Conservation (phyloP, 2,888 invertebrate species). For the Plutella xylostella region DNA sequence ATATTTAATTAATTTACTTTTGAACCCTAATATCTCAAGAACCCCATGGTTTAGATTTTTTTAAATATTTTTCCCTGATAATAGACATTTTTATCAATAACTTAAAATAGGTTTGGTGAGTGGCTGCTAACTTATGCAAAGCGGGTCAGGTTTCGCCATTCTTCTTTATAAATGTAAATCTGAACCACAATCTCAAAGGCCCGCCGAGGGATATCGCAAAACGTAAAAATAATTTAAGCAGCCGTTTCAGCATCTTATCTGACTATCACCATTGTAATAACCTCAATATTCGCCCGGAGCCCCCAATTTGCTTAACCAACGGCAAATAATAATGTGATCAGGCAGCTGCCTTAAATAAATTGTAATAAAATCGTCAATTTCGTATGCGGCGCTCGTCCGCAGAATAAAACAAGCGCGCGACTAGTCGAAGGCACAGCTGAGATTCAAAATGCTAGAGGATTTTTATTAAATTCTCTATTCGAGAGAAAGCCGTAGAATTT, state of each 20-base stretch:
- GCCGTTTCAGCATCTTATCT: background rate
- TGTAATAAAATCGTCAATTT: slow-evolving; percentile 9
- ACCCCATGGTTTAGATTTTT: too few relatives aligned
- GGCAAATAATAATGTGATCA: background rate
- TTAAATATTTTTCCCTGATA: too few relatives aligned
- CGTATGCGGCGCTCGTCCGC: slow-evolving; percentile 16
- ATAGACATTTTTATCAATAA: too few relatives aligned
- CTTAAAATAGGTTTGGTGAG: too few relatives aligned
- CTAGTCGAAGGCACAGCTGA: slow-evolving; percentile 28
- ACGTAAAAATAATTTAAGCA: background rate
- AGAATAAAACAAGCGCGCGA: background rate
- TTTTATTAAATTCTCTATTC: slow-evolving; percentile 60
- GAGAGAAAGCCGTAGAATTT: too few relatives aligned
- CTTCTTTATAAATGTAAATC: too few relatives aligned
- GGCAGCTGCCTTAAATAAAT: background rate
- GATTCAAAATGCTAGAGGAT: slow-evolving; percentile 32
- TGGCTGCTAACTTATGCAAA: too few relatives aligned
- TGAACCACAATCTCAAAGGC: too few relatives aligned
- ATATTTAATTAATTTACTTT: too few relatives aligned
- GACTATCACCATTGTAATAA: background rate
- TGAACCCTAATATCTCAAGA: too few relatives aligned
- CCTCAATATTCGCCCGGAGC: background rate
- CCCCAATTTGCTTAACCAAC: background rate
- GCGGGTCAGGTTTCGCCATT: too few relatives aligned
- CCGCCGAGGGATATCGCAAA: too few relatives aligned